Base-by-base conservation (phyloP, 2,113 vertebrate species). In the Oenanthe oenanthe region DNA sequence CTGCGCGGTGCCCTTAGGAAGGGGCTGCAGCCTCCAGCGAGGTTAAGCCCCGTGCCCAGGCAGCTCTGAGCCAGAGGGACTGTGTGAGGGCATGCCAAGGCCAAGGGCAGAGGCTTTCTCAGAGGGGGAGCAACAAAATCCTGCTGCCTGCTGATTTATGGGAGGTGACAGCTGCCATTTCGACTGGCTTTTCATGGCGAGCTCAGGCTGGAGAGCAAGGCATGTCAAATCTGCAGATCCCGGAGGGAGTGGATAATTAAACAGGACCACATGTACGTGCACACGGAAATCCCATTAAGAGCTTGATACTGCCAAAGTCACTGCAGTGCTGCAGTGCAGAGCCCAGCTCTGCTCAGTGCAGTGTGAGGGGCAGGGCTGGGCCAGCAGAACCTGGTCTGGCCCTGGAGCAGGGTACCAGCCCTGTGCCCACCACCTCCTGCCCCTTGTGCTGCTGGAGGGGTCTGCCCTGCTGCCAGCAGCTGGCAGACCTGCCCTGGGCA, bases 131-230 rank as follows among this genome's bases (percentile, higher is more conserved):
- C 62, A 76, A 88, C 36, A 68, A 73, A 78, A 85, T 22, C 61
- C 58, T 19, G 3, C 90, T 79, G 93, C 66, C 58, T 88, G 89
- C 92, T 92, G 94, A 88, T 92, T 85, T 88, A 76, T 79, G 78
- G 62, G 82, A 94, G 57, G 62, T 61, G 90, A 76, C 92, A 90
- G 96, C 94, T 95, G 82, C 88, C 18, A 2, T 95, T 83, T 85
- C 12, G 0, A 76, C n/a, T 19, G 54, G 85, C 85, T 96, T 94
- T 85, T 88, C 60, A 38, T 1, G 54, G 85, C 0, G 3, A 90
- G 88, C 94, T 95, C 74, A 65, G 82, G 81, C 82, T 83, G 85
- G 65, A 88, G 94, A 93, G 79, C 5, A 0, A 85, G 82, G 82
- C 81, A 50, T 1, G 6, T 48, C 57, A 82, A 75, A 43, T 38